A percentile compares a stretch with the other conserved stretches of the same genome.
Conservation (phyloP, 2,113 vertebrate species). For the Otocyon megalotis region DNA sequence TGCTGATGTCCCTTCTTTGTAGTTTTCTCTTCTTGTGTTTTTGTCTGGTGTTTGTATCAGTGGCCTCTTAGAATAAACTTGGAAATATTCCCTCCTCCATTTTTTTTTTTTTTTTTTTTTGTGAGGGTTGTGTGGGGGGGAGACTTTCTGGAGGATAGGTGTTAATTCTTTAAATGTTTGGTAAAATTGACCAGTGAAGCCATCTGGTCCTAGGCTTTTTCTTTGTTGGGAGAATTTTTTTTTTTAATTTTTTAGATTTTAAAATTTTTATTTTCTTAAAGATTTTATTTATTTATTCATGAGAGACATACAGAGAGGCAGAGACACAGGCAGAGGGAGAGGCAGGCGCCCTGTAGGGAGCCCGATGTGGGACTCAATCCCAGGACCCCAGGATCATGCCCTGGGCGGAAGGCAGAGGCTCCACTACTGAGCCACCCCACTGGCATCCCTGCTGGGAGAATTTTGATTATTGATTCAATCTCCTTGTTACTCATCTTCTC, state of each 20-base stretch:
- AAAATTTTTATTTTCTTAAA: neutral
- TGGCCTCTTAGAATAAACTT: neutral
- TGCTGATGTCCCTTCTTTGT: neutral
- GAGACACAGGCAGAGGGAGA: too few species aligned
- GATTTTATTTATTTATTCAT: too few species aligned
- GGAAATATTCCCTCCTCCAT: neutral
- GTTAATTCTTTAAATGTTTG: constrained; percentile 66
- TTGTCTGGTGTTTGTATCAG: neutral
- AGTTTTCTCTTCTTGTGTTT: neutral
- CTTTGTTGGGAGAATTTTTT: constrained; percentile 45
- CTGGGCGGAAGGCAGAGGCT: too few species aligned
- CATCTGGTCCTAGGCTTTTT: constrained; percentile 53
- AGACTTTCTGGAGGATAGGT: constrained; percentile 21
- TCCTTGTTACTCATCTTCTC: constrained; percentile 30
- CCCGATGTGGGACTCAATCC: too few species aligned
- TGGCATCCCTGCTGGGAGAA: too few species aligned
- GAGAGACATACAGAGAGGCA: too few species aligned
- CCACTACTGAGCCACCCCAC: neutral
- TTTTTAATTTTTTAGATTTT: too few species aligned
- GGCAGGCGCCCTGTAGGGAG: too few species aligned
- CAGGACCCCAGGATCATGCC: too few species aligned
- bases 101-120: too few species aligned
- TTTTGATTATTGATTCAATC: neutral
- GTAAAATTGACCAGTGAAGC: constrained; percentile 45
- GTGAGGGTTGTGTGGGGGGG: neutral